Evolutionary conservation across 2,797 vertebrate species (phyloP).

Genomic region (Eospalax fontanierii): DNA sequence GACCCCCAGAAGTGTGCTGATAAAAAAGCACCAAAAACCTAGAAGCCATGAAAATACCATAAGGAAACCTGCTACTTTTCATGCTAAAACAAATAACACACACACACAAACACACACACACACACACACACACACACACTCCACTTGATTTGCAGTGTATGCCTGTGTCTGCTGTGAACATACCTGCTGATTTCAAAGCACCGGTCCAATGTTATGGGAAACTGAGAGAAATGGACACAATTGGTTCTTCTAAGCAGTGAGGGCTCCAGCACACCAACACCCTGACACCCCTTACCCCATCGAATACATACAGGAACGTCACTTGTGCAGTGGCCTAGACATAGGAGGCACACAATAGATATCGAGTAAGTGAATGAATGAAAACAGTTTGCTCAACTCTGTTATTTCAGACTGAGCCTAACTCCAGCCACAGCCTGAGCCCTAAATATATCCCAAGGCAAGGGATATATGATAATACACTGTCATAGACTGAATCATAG

Average conservation of each 20-base stretch:
- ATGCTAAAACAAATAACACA: background rate
- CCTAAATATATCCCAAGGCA: background rate
- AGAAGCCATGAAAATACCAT: background rate
- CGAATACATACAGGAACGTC: background rate
- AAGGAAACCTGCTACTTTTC: background rate
- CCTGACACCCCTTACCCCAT: fast-evolving
- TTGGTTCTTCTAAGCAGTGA: background rate
- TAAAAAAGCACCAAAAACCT: background rate
- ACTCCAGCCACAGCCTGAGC: background rate
- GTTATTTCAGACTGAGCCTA: background rate
- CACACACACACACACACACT: background rate
- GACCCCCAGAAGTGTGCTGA: background rate
- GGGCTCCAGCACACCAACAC: too few relatives aligned
- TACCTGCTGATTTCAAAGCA: background rate
- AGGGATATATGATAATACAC: background rate
- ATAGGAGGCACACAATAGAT: background rate
- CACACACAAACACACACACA: too few relatives aligned
- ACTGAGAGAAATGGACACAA: background rate
- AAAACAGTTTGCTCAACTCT: background rate
- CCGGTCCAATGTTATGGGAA: background rate
- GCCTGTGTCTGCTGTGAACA: background rate
- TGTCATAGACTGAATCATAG: background rate
- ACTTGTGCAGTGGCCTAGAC: background rate
- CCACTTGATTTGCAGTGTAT: background rate
- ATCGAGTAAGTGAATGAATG: background rate